A percentile compares a stretch with the other conserved stretches of the same genome.
Evolutionary conservation across 1,140 invertebrate species (phyloP).

Genomic region (Dreissena rostriformis): DNA sequence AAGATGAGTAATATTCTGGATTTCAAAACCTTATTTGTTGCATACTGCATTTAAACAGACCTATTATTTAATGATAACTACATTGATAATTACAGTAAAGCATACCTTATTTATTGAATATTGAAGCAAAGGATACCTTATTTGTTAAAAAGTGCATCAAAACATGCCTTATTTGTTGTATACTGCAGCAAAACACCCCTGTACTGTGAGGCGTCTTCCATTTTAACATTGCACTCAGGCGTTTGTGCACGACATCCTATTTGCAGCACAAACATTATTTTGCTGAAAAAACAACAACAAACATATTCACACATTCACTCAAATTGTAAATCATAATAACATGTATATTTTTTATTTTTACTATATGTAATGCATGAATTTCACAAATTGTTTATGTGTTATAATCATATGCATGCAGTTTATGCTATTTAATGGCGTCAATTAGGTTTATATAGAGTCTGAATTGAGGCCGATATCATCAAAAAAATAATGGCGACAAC

Average conservation of each 20-base stretch:
- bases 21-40: no score
- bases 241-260: conserved; percentile 81
- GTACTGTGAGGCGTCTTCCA: conserved; percentile 69
- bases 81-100: background rate
- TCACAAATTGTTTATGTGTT: background rate
- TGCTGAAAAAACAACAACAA: conserved; percentile 70
- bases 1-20: no score
- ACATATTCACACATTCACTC: background rate
- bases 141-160: background rate
- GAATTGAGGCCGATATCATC: background rate
- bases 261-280: conserved; percentile 82
- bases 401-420: background rate
- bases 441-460: background rate
- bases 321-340: background rate
- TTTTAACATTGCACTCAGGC: conserved; percentile 79
- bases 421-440: background rate
- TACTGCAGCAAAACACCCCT: conserved; percentile 81
- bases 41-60: no score
- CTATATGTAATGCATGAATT: no score
- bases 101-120: background rate
- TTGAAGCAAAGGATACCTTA: background rate
- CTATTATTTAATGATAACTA: no score
- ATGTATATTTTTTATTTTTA: no score
- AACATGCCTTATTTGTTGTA: conserved; percentile 76
- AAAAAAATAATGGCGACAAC: background rate